Conservation (phyloP, 2,797 vertebrate species). For the Sitta carolinensis region DNA sequence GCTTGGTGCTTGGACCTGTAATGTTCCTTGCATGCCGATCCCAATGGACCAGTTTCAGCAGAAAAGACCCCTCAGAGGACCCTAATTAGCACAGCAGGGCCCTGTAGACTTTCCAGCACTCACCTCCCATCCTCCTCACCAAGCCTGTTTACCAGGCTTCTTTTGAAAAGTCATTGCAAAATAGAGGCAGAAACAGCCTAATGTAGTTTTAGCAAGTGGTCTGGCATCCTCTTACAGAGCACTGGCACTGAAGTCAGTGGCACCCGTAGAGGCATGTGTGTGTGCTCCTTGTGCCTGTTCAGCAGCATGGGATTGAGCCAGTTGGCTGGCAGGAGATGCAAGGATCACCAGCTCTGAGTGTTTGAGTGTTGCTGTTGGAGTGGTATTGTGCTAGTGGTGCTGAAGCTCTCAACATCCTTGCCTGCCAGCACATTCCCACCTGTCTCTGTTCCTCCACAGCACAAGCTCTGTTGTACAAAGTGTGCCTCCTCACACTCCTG, state of each 20-base stretch:
- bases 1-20: accelerated
- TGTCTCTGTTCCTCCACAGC: not conserved
- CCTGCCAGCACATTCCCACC: not conserved
- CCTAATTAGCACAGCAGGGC: not conserved
- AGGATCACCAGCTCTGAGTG: not conserved
- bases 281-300: not conserved
- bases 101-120: not conserved
- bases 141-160: not conserved
- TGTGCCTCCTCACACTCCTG: accelerated
- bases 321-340: not conserved
- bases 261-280: accelerated
- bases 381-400: not conserved
- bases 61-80: not conserved
- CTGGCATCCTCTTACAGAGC: not conserved
- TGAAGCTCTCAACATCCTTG: not conserved
- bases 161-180: not conserved
- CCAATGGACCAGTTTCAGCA: not conserved
- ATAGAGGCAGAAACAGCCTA: not conserved
- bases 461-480: not conserved
- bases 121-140: not conserved
- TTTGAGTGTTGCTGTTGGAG: not conserved
- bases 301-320: not conserved
- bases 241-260: not conserved
- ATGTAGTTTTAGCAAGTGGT: accelerated
- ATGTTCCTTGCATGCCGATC: not conserved